Evolutionary conservation across 2,113 vertebrate species (phyloP).

Genomic region (Marmota monax): DNA sequence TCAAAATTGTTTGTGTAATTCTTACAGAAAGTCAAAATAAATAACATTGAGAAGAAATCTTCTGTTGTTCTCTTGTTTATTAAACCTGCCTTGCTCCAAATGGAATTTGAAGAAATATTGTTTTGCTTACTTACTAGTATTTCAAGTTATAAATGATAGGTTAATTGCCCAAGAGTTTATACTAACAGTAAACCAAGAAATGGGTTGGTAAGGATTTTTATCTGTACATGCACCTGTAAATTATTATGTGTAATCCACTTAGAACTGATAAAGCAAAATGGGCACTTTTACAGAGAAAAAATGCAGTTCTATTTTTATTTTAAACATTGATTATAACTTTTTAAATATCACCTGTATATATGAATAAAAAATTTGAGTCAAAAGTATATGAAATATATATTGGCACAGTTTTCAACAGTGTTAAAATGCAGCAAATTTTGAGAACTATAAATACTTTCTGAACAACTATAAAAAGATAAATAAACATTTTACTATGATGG

Average conservation of each 20-base stretch:
- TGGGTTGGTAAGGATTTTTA: not conserved
- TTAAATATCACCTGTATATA: not conserved
- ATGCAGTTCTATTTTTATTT: not conserved
- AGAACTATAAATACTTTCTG: slow-evolving; percentile 11
- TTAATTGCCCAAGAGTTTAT: not conserved
- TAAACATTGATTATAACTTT: not conserved
- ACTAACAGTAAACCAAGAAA: not conserved
- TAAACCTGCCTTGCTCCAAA: not conserved
- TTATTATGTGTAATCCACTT: not conserved
- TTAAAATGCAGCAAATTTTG: not conserved
- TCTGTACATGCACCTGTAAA: not conserved
- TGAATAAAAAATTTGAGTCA: slow-evolving; percentile 3
- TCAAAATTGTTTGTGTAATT: not conserved
- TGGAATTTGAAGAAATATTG: not conserved
- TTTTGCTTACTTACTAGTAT: not conserved
- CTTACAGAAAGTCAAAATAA: not conserved
- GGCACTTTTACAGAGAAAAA: not conserved
- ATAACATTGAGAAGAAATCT: not conserved
- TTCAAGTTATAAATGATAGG: not conserved
- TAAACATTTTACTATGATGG: not conserved
- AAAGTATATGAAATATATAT: not conserved
- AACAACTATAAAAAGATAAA: not conserved
- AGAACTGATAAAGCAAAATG: not conserved
- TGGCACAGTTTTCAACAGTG: not conserved
- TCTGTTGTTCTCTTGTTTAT: not conserved